These are phyloP conservation scores for Zelleria hepariella DNA, from an alignment of 2,888 invertebrate species.

Conservation along the genomic window DNA sequence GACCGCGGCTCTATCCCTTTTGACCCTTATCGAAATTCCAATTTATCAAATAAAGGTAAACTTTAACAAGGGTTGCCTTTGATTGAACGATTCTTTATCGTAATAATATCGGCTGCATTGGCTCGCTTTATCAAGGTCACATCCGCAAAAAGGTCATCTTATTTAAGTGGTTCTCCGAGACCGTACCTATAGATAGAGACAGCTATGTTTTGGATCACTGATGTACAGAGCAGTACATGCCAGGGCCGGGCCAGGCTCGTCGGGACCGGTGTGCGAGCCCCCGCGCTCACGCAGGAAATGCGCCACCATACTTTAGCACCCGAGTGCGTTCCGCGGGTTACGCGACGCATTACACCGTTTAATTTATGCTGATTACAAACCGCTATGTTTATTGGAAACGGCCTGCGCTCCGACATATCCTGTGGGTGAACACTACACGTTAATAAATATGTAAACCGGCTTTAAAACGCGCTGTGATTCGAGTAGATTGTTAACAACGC, in stretches of 20 bases:
- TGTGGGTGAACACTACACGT: not conserved
- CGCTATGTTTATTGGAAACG: slow-evolving; percentile 2
- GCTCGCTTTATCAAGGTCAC: not conserved
- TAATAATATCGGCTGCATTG: not conserved
- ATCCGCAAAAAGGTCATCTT: not conserved
- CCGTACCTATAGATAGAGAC: no score
- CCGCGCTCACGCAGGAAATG: slow-evolving; percentile 19
- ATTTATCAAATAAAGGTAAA: not conserved
- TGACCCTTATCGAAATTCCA: not conserved
- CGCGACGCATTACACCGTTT: slow-evolving; percentile 3
- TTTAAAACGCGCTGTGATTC: not conserved
- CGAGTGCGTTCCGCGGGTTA: slow-evolving; percentile 6
- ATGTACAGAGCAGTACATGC: not conserved
- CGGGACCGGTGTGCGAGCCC: not conserved
- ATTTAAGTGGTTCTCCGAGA: no score
- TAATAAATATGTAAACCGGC: not conserved
- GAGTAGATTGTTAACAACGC: not conserved
- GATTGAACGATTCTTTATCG: not conserved
- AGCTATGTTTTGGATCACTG: not conserved
- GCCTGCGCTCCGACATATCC: not conserved
- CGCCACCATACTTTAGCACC: slow-evolving; percentile 25
- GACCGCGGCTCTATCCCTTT: slow-evolving; percentile 5
- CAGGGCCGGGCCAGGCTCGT: not conserved
- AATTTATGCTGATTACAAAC: slow-evolving; percentile 16
- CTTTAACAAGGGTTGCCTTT: not conserved